Evolutionary conservation across 2,888 invertebrate species (phyloP), one percentile per base, ranked within the genome.

Genomic region (Noctua comes): DNA sequence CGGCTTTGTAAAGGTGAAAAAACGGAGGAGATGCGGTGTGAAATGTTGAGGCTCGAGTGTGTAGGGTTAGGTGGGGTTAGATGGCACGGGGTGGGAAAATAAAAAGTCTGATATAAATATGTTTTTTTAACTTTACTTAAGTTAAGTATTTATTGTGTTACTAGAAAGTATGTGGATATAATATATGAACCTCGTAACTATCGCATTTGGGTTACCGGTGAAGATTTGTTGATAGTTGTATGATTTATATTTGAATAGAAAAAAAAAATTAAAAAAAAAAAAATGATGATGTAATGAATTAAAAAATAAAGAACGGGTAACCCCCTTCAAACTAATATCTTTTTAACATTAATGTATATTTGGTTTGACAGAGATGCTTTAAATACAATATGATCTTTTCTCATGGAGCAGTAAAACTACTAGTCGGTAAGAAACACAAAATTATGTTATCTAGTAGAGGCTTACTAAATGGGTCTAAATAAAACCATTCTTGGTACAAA

Each of bases 1-100:
- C 82, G 86, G 54, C 76, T 86, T 87, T 90, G 80, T 83, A 89
- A 89, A 91, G 88, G 88, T 89, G 88, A 89, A 91, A 91, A 89
- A 87, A 83, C 87, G 78, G 66, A 83, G 82, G 77, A 89, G 82
- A 79, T 78, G 78, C 65, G 68, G 82, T 79, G 80, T 82, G 84
- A 82, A 87, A 78, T 68, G 75, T 78, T 71, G 70, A 79, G 79
- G 11, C 51, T 54, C 2, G 76, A 73, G 69, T 57, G 43, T 82
- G 75, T 79, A 83, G 87, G 75, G 71, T 54, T 77, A 80, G 31
- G 68, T 69, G 43, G 10, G 59, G 10, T 46, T 80, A 88, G 91
- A 88, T 5, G 10, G 46, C 0, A 31, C 75, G 11, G 2, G 0
- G 11, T 16, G 46, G 7, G 24, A 46, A 36, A 62, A 51, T 11